Percentiles rank a stretch among this genome's conserved stretches.
These are phyloP conservation scores for Ceyx cyanopectus DNA, from an alignment of 2,113 vertebrate genomes.

Conservation along the genomic window DNA sequence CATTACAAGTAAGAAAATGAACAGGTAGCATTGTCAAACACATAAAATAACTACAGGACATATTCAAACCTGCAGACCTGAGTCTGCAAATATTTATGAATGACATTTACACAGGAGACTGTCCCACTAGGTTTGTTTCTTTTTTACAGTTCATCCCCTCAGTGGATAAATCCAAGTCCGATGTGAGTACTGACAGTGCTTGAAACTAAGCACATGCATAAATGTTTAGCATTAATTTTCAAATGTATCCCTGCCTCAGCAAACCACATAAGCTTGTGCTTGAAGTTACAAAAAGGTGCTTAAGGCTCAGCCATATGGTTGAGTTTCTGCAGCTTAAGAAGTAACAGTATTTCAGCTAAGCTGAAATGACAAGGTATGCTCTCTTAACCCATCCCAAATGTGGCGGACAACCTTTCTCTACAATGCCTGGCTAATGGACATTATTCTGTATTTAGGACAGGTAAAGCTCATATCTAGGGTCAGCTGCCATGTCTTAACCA, in stretches of 20 bases:
- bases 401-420: neutral
- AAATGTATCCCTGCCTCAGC: neutral
- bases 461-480: neutral
- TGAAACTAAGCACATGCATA: neutral
- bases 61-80: neutral
- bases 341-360: neutral
- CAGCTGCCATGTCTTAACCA: neutral
- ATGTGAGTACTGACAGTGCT: neutral
- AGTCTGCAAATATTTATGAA: neutral
- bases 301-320: neutral
- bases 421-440: neutral
- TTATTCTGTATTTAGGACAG: neutral
- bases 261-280: neutral
- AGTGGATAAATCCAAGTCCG: neutral
- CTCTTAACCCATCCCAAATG: neutral
- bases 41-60: neutral
- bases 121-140: neutral
- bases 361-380: neutral
- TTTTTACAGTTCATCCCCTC: neutral
- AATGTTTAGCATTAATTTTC: neutral
- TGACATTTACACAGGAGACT: neutral
- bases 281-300: neutral
- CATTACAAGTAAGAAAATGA: neutral
- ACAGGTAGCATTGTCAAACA: neutral
- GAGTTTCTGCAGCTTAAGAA: neutral